Evolutionary conservation across 2,888 invertebrate species (phyloP), one percentile per base, ranked within the genome.

Genomic region (Tipula confusa): DNA sequence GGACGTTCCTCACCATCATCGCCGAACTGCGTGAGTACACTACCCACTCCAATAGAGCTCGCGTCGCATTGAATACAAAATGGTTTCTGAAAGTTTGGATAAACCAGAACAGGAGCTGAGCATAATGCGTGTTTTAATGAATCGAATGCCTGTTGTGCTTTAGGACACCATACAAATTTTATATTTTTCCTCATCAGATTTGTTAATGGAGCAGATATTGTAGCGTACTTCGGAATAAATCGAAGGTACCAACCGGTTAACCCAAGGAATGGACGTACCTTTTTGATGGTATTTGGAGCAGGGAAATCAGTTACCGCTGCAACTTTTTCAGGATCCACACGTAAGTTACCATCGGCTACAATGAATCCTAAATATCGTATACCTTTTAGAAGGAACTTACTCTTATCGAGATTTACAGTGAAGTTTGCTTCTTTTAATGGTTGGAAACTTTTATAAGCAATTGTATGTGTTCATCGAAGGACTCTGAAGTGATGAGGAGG

Each of bases 241-340:
- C 85, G 31, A 0, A 85, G 24, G 36, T 85, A 86, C 85, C 85
- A 86, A 0, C 85, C 85, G 0, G 85, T 84, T 31, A 85, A 84
- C 0, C 86, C 85, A 0, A 85, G 15, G 9, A 86, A 85, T n/a
- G 85, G 83, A 0, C 86, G 38, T 0, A 85, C 85, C 18, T 86
- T 84, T n/a, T 84, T 48, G 2, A 82, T 9, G 1, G 79, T 82
- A 29, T 84, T 84, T 15, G 86, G 86, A 0, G 83, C 28, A 0
- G 86, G 86, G 84, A 85, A 85, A 0, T 4, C 85, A 84, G 9
- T 84, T 5, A 43, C 84, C 84, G 36, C 85, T 15, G 48, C 4
- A 48, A 15, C 15, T 11, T 48, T 48, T 48, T 15, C 13, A 13
- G 6, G 48, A 48, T 48, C 48, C 6, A 48, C 48, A 11, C 48